Base-by-base conservation (phyloP, 2,888 invertebrate genomes). In the Sarcophaga carnaria region DNA sequence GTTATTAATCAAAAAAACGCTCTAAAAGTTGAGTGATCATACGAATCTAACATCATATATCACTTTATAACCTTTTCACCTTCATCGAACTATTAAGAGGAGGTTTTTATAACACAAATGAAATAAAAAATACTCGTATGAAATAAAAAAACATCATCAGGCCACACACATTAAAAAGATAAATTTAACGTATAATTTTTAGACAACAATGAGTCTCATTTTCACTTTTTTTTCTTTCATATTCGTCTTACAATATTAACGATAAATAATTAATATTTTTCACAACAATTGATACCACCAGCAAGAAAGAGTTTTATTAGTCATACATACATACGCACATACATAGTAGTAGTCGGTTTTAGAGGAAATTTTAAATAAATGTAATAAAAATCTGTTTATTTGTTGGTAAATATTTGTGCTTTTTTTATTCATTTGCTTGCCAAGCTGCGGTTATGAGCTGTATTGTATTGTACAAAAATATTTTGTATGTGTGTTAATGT, bases 401-500 rank as follows among this genome's bases (percentile, higher is more conserved):
- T 72, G 54, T 80, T 22, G 60, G 22, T 64, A 80, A 59, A 37
- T 71, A 72, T 64, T 63, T 49, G n/a, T 59, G 54, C 17, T 54
- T 12, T 54, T 54, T 54, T 17, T 37, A 37, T 37, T 2, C 37
- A 37, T 37, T 17, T 54, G 54, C 17, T 17, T 5, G 54, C 17
- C 17, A 12, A 54, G 17, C 17, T 54, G 62, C 4, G 62, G 62
- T 22, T 62, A 17, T 17, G 37, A 4, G 59, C n/a, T 11, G 62
- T 20, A 20, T 62, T 62, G 20, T 59, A 17, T 59, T 59, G 59
- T 59, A 22, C 22, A 59, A 0, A 3, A 59, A 59, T n/a, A n/a
- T 69, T 66, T 71, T 79, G 49, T 69, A 59, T 62, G 62, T 79
- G 62, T 77, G 80, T 59, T 86, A 86, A 86, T 86, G 83, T 86